phyloP scores from a whole-genome alignment of 2,113 vertebrate genomes.

The Tachuris rubrigastra region DNA sequence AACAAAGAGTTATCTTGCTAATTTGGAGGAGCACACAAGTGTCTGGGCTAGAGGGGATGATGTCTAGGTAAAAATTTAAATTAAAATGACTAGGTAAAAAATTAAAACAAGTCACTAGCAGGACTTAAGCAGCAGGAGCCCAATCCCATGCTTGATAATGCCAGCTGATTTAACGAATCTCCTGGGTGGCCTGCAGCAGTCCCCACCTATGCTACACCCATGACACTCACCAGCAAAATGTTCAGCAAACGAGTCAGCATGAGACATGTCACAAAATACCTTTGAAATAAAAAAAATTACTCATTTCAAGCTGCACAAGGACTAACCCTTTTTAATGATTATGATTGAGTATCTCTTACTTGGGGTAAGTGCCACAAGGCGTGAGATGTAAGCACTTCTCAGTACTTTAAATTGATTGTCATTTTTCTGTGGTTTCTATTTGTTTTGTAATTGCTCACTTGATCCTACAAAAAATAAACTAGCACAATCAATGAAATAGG shows the following conservation, averaged over 20 bases:
- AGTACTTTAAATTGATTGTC: background rate
- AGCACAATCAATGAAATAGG: constrained; percentile 22
- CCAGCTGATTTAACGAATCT: background rate
- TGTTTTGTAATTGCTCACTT: constrained; percentile 29
- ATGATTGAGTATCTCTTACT: background rate
- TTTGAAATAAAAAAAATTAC: background rate
- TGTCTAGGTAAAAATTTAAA: no score
- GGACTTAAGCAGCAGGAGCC: background rate
- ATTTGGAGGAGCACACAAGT: accelerated
- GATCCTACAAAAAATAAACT: constrained; percentile 39
- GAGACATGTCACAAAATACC: accelerated
- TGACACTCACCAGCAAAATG: accelerated
- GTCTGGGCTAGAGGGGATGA: no score
- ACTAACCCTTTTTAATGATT: background rate
- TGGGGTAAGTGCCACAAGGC: background rate
- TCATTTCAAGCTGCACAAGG: background rate
- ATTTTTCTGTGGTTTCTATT: constrained; percentile 13
- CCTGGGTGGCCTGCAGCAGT: accelerated
- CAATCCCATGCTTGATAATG: background rate
- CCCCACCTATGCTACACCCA: no score
- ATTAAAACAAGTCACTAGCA: background rate
- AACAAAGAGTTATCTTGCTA: background rate
- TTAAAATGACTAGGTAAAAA: no score
- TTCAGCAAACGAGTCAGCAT: accelerated
- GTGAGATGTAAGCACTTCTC: accelerated